phyloP scores from a whole-genome alignment of 2,888 invertebrate species.

The Escarpia spicata region DNA sequence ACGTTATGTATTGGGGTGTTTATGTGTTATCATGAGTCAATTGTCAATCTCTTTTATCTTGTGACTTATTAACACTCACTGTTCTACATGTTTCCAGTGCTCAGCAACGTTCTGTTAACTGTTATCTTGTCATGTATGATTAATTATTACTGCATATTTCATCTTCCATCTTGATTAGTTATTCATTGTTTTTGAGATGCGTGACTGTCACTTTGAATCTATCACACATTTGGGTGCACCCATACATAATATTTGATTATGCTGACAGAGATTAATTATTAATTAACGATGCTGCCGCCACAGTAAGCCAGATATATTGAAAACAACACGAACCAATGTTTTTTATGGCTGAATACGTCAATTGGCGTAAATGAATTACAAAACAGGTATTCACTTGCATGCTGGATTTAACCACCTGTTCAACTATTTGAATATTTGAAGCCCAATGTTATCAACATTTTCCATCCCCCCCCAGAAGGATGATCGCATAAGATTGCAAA shows the following conservation, averaged over 20 bases:
- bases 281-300: neutral
- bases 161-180: neutral
- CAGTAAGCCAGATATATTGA: neutral
- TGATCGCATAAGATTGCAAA: too few species aligned
- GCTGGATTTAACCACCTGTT: neutral
- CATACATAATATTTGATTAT: neutral
- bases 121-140: neutral
- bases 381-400: neutral
- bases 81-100: too few species aligned
- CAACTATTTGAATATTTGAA: too few species aligned
- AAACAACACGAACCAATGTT: neutral
- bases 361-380: neutral
- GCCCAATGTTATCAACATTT: too few species aligned
- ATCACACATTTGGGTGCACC: neutral
- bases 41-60: neutral
- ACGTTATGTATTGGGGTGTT: neutral
- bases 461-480: too few species aligned
- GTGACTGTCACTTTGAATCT: neutral
- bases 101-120: too few species aligned
- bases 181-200: neutral
- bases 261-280: slow-evolving; percentile 4
- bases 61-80: neutral
- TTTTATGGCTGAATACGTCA: neutral
- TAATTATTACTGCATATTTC: neutral
- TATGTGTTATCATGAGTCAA: neutral